These are phyloP conservation scores for Busseola fusca DNA, from an alignment of 2,888 invertebrate genomes.

Conservation along the genomic window DNA sequence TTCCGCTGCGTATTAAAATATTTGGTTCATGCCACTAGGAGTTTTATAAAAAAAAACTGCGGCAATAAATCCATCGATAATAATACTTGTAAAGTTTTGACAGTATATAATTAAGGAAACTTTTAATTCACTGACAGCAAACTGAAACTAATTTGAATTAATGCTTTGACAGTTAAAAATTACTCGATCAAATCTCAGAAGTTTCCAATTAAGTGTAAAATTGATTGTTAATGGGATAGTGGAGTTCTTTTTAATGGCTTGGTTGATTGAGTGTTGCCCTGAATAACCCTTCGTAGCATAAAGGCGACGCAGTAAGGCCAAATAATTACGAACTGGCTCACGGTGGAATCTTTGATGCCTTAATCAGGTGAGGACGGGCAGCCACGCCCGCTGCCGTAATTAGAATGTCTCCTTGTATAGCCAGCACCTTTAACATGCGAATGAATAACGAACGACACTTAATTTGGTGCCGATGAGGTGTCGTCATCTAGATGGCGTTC, in stretches of 20 bases:
- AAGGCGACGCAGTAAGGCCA: slow-evolving; percentile 68
- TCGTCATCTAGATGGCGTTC: slow-evolving; percentile 41
- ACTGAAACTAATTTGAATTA: slow-evolving; percentile 21
- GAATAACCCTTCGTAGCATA: slow-evolving; percentile 61
- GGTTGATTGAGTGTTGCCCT: slow-evolving; percentile 57
- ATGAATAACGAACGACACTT: slow-evolving; percentile 63
- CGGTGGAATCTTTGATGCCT: slow-evolving; percentile 79
- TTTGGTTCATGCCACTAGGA: slow-evolving; percentile 35
- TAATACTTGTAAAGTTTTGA: slow-evolving; percentile 20
- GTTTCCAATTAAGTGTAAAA: slow-evolving; percentile 38
- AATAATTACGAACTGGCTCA: slow-evolving; percentile 78
- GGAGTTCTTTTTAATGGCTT: slow-evolving; percentile 41
- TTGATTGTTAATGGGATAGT: slow-evolving; percentile 31
- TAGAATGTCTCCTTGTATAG: slow-evolving; percentile 78
- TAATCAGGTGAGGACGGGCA: slow-evolving; percentile 80
- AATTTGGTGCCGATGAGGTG: slow-evolving; percentile 58
- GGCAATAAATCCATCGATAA: slow-evolving; percentile 29
- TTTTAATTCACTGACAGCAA: slow-evolving; percentile 20
- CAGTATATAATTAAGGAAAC: slow-evolving; percentile 23
- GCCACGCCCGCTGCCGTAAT: slow-evolving; percentile 80
- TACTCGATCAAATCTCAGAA: slow-evolving; percentile 30
- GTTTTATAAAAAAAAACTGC: slow-evolving; percentile 12
- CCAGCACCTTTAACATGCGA: slow-evolving; percentile 65
- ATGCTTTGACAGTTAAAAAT: slow-evolving; percentile 9
- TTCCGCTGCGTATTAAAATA: slow-evolving; percentile 47